Conservation (phyloP, 1,140 invertebrate species). For the Olivierus martensii region DNA sequence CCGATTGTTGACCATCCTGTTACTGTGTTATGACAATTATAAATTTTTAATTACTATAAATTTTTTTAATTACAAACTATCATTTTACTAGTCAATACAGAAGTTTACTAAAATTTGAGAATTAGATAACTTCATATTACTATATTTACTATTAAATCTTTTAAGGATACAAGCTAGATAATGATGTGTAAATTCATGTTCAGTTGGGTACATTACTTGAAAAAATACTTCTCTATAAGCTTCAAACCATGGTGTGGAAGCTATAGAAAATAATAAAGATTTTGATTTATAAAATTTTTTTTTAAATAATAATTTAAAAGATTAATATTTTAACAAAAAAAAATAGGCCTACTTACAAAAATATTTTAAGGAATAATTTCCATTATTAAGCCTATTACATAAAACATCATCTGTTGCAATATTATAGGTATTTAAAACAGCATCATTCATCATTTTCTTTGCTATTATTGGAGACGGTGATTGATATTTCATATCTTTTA, state of each 20-base stretch:
- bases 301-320: not conserved
- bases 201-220: constrained; percentile 72
- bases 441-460: constrained; percentile 72
- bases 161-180: constrained; percentile 64
- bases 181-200: constrained; percentile 91
- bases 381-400: constrained; percentile 11
- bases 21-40: no score
- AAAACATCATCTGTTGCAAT: constrained; percentile 41
- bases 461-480: constrained; percentile 68
- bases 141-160: no score
- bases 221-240: constrained; percentile 86
- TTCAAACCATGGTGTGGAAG: constrained; percentile 85
- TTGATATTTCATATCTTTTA: constrained; percentile 63
- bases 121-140: no score
- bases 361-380: constrained; percentile 15
- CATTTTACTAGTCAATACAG: no score
- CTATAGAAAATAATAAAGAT: constrained; percentile 28
- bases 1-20: no score
- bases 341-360: constrained; percentile 9
- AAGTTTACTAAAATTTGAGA: no score
- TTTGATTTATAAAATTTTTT: no score
- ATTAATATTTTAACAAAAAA: constrained; percentile 3
- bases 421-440: constrained; percentile 54
- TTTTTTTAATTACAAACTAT: no score
- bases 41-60: no score